phyloP scores from a whole-genome alignment of 2,797 vertebrate species.

The Melanotaenia pygmaea region DNA sequence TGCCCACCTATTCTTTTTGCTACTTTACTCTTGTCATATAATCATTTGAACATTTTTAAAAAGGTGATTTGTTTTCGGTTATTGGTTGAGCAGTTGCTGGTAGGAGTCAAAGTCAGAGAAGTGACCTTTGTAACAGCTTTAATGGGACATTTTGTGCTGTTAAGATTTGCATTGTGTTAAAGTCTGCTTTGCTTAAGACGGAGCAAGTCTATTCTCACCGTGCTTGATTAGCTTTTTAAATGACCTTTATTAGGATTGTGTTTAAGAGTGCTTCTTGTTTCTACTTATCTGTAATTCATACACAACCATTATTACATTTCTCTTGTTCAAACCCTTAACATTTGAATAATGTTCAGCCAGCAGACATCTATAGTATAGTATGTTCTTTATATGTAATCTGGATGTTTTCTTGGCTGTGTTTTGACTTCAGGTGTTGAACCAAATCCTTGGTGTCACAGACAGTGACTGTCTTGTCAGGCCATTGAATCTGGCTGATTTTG shows the following conservation, averaged over 20 bases:
- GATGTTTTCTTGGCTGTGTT: background rate
- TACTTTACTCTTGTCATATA: background rate
- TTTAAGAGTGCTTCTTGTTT: slow-evolving; percentile 8
- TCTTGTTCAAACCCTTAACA: background rate
- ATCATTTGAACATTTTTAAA: background rate
- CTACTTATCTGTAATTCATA: background rate
- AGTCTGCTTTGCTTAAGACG: background rate
- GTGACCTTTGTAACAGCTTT: slow-evolving; percentile 11
- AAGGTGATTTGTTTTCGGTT: background rate
- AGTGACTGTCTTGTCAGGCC: background rate
- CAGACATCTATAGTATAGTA: background rate
- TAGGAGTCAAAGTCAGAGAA: slow-evolving; percentile 4
- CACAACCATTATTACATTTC: background rate
- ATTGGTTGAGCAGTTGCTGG: background rate
- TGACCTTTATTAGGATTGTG: background rate
- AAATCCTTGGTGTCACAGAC: background rate
- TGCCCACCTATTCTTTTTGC: background rate
- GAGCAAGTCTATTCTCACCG: background rate
- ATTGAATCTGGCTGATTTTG: slow-evolving; percentile 11
- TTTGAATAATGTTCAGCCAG: background rate
- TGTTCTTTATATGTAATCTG: background rate
- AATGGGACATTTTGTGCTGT: slow-evolving; percentile 7
- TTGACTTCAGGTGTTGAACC: background rate
- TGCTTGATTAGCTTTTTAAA: background rate
- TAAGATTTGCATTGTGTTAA: slow-evolving; percentile 20